A percentile compares a stretch with the other conserved stretches of the same genome.
These are phyloP conservation scores for Malurus alboscapulatus DNA, from an alignment of 2,113 vertebrate species.

Conservation along the genomic window DNA sequence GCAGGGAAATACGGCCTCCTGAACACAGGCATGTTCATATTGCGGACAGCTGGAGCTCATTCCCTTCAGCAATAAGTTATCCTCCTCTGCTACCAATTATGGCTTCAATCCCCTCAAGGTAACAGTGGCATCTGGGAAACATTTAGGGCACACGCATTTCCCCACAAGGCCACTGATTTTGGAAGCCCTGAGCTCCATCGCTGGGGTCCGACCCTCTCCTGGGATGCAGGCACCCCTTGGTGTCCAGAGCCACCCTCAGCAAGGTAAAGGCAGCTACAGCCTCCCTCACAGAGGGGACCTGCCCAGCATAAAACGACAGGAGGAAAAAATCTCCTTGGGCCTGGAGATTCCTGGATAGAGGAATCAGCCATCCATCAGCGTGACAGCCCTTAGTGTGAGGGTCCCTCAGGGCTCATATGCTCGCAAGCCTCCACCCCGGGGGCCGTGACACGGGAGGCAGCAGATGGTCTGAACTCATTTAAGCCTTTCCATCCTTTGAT, in stretches of 20 bases:
- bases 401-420: background rate
- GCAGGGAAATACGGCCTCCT: background rate
- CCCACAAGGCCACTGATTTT: background rate
- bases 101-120: background rate
- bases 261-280: background rate
- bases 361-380: conserved; percentile 7
- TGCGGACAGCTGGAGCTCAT: background rate
- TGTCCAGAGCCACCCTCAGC: background rate
- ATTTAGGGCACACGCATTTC: background rate
- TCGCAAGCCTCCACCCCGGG: background rate
- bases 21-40: background rate
- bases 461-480: conserved; percentile 46
- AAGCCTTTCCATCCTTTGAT: conserved; percentile 41
- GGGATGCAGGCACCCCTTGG: rapidly evolving
- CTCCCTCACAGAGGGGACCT: background rate
- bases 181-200: background rate
- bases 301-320: background rate
- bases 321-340: conserved; percentile 1
- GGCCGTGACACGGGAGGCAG: background rate
- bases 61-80: background rate
- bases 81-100: background rate
- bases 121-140: background rate
- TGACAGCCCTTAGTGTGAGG: conserved; percentile 5
- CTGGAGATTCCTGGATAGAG: conserved; percentile 13
- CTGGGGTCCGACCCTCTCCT: background rate